A percentile compares a stretch with the other conserved stretches of the same genome.
These are phyloP conservation scores for Ellobius talpinus DNA, from an alignment of 2,113 vertebrate genomes.

Conservation along the genomic window DNA sequence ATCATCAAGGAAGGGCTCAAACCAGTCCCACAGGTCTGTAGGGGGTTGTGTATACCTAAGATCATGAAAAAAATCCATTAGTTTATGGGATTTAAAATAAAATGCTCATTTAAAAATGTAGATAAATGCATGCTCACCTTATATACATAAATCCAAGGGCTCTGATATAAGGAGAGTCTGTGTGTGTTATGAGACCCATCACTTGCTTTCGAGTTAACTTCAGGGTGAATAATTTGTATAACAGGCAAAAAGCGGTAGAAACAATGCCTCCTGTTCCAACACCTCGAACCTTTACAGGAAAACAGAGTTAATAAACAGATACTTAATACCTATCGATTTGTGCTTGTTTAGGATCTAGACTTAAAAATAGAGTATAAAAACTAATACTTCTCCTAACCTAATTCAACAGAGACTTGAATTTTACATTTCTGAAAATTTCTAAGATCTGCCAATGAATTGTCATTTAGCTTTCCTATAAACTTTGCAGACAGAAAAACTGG, in stretches of 20 bases:
- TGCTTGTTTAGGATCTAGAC: slow-evolving; percentile 44
- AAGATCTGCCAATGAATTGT: not conserved
- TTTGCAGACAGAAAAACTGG: slow-evolving; percentile 85
- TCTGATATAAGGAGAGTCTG: slow-evolving; percentile 98
- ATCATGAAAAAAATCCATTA: slow-evolving; percentile 72
- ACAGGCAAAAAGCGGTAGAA: slow-evolving; percentile 97
- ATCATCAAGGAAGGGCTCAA: slow-evolving; percentile 99
- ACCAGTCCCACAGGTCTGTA: slow-evolving; percentile 98
- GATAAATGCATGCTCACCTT: slow-evolving; percentile 87
- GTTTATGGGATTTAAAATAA: slow-evolving; percentile 62
- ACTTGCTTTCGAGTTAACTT: slow-evolving; percentile 99
- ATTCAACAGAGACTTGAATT: not conserved
- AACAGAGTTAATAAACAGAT: slow-evolving; percentile 54
- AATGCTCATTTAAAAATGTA: slow-evolving; percentile 4
- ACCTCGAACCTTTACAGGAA: slow-evolving; percentile 93
- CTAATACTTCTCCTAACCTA: slow-evolving; percentile 20
- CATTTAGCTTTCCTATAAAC: slow-evolving; percentile 46
- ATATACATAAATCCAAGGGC: slow-evolving; percentile 99
- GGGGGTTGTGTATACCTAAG: slow-evolving; percentile 98
- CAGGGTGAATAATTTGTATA: slow-evolving; percentile 99
- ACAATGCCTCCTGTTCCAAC: slow-evolving; percentile 99
- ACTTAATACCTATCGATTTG: slow-evolving; percentile 34
- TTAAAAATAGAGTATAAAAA: not conserved
- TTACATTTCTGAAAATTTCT: not conserved
- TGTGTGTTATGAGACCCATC: slow-evolving; percentile 99